These are phyloP conservation scores for Leucophenga maculata DNA, from an alignment of 2,888 invertebrate genomes.

Conservation along the genomic window DNA sequence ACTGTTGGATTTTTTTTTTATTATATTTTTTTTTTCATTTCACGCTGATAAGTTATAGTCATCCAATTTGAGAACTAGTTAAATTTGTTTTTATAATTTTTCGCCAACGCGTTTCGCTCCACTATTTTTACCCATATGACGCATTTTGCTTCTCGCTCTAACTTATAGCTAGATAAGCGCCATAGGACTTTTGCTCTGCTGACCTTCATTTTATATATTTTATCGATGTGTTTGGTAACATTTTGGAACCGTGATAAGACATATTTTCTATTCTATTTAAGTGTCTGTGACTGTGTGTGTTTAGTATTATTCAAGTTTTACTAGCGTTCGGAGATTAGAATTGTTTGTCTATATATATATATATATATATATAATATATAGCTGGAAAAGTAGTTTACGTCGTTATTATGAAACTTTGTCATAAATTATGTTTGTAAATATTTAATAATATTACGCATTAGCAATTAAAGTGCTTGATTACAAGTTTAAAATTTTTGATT, in stretches of 20 bases:
- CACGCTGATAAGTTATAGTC: constrained; percentile 34
- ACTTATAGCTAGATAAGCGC: constrained; percentile 51
- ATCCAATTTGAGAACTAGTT: constrained; percentile 27
- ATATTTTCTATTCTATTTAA: constrained; percentile 6
- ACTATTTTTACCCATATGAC: neutral
- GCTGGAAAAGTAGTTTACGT: no score
- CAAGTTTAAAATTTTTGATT: no score
- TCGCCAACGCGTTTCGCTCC: constrained; percentile 11
- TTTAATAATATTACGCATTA: no score
- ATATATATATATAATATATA: no score
- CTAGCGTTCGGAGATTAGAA: constrained; percentile 37
- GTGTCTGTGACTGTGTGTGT: constrained; percentile 1
- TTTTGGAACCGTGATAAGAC: constrained; percentile 52
- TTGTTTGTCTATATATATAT: no score
- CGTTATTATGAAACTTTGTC: no score
- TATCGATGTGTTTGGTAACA: constrained; percentile 40
- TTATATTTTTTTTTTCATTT: neutral
- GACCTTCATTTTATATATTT: constrained; percentile 65
- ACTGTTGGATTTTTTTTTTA: constrained; percentile 21
- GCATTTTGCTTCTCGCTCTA: neutral
- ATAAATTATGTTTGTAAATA: no score
- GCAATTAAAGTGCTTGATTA: no score
- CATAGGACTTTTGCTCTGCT: constrained; percentile 62
- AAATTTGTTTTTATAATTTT: constrained; percentile 33
- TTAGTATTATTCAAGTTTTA: constrained; percentile 47